Evolutionary conservation across 2,888 invertebrate genomes (phyloP).

Genomic region (Phymatocera aterrima): DNA sequence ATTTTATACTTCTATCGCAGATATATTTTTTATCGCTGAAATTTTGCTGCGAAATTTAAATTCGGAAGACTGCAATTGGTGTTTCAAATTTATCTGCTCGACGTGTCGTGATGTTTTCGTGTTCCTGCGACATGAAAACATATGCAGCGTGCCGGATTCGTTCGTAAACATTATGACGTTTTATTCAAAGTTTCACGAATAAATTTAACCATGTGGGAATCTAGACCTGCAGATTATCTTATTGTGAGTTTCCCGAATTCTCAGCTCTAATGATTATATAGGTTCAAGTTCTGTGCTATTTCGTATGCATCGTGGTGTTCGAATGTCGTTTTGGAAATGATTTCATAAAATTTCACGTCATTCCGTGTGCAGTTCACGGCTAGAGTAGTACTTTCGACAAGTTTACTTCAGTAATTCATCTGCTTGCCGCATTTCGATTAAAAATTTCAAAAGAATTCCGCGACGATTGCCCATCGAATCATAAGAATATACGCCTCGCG

Average conservation of each 20-base stretch:
- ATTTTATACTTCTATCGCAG: constrained; percentile 23
- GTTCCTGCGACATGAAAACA: no score
- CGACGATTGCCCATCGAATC: neutral
- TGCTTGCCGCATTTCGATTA: neutral
- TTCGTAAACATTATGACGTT: neutral
- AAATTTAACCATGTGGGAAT: constrained; percentile 29
- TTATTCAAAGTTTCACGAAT: neutral
- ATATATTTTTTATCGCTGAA: constrained; percentile 20
- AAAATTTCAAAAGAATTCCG: neutral
- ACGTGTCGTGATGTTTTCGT: no score
- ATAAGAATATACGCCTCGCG: neutral
- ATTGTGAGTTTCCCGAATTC: constrained; percentile 13
- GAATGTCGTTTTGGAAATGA: no score
- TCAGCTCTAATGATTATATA: neutral
- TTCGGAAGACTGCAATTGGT: neutral
- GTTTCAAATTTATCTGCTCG: constrained; percentile 4
- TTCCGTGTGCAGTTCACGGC: neutral
- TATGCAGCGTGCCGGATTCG: no score
- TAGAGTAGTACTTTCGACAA: no score
- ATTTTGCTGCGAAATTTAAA: neutral
- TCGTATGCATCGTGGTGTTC: no score
- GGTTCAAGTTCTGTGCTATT: no score
- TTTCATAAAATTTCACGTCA: neutral
- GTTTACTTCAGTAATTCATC: no score
- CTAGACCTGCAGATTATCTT: constrained; percentile 34